A percentile compares a stretch with the other conserved stretches of the same genome.
Conservation (phyloP, 2,113 vertebrate genomes). For the Australoheros scitulus region DNA sequence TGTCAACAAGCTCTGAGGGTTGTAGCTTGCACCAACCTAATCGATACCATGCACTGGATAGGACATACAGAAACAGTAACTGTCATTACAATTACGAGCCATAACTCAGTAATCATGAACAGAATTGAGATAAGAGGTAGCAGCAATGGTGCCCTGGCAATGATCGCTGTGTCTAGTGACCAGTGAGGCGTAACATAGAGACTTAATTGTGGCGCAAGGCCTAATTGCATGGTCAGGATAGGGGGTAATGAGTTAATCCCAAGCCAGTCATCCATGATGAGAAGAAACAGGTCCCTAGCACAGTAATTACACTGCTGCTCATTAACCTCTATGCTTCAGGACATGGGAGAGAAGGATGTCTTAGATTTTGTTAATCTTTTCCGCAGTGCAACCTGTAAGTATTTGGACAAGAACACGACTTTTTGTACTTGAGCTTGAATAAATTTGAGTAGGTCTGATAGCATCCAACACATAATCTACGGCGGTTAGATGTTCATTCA, state of each 20-base stretch:
- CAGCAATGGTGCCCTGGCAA: conserved; percentile 47
- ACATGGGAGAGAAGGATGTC: conserved; percentile 5
- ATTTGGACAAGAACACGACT: not conserved
- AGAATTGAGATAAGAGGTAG: conserved; percentile 48
- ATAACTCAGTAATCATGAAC: conserved; percentile 26
- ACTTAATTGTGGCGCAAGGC: conserved; percentile 69
- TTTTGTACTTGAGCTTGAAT: not conserved
- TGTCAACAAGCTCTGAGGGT: conserved; percentile 24
- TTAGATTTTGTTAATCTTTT: conserved; percentile 11
- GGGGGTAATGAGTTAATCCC: conserved; percentile 75
- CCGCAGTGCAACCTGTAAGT: not conserved
- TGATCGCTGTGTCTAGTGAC: conserved; percentile 48
- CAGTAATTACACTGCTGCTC: conserved; percentile 67
- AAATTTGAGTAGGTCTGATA: not conserved
- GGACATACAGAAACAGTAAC: conserved; percentile 42
- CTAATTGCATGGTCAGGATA: conserved; percentile 72
- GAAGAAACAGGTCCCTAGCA: conserved; percentile 56
- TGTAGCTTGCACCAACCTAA: conserved; percentile 29
- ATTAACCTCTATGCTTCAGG: conserved; percentile 59
- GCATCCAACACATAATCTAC: conserved; percentile 8
- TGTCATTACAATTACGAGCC: conserved; percentile 49
- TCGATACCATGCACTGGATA: conserved; percentile 49
- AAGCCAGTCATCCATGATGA: conserved; percentile 68
- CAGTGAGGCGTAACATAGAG: conserved; percentile 60
- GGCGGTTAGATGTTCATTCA: conserved; percentile 23